A percentile compares a stretch with the other conserved stretches of the same genome.
phyloP scores from a whole-genome alignment of 53 echinoderm and acorn worm genomes.

The Antedon mediterranea region DNA sequence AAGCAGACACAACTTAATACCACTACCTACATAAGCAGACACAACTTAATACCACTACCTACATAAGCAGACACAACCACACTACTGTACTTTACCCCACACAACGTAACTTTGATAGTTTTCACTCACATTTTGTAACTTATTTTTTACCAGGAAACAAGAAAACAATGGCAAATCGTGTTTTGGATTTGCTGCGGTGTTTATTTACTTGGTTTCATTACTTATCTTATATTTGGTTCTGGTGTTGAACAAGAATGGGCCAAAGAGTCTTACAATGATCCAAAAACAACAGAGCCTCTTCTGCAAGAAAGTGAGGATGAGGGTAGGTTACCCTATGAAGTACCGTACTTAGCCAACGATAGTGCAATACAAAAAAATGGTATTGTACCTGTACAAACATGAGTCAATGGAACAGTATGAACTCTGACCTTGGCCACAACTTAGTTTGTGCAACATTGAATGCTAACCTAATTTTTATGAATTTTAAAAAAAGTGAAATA shows the following conservation, averaged over 20 bases:
- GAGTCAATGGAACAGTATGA: too few relatives aligned
- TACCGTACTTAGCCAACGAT: neutral
- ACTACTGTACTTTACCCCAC: too few relatives aligned
- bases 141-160: conserved; percentile 22
- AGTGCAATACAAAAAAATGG: neutral
- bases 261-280: neutral
- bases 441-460: too few relatives aligned
- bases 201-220: conserved; percentile 27
- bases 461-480: too few relatives aligned
- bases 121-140: neutral
- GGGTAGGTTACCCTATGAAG: neutral
- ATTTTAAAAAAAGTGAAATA: too few relatives aligned
- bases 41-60: too few relatives aligned
- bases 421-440: too few relatives aligned
- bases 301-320: neutral
- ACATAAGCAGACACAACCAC: too few relatives aligned
- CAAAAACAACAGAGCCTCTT: neutral
- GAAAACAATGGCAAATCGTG: conserved; percentile 41
- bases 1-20: too few relatives aligned
- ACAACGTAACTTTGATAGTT: too few relatives aligned
- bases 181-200: conserved; percentile 43
- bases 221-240: conserved; percentile 26
- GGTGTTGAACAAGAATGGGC: conserved; percentile 55
- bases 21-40: too few relatives aligned
- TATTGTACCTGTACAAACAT: neutral